These are phyloP conservation scores for Caranx melampygus DNA, from an alignment of 2,113 vertebrate species.

Conservation along the genomic window DNA sequence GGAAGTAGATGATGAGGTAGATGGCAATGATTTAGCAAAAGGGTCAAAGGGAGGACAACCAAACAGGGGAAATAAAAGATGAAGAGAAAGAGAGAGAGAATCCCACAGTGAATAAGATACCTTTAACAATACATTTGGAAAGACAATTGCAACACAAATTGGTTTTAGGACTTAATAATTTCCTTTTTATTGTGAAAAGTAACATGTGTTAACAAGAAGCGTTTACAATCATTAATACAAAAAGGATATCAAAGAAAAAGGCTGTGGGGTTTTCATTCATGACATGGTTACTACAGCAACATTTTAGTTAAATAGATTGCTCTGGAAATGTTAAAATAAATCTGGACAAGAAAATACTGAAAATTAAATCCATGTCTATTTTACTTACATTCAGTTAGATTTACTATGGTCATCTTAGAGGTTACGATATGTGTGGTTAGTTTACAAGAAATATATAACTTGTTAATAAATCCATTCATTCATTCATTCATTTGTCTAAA, in stretches of 20 bases:
- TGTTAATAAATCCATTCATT: conserved; percentile 7
- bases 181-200: conserved; percentile 76
- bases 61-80: conserved; percentile 36
- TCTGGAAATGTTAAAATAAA: conserved; percentile 15
- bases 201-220: conserved; percentile 65
- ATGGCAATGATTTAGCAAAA: conserved; percentile 22
- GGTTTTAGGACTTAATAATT: conserved; percentile 37
- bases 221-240: conserved; percentile 68
- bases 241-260: conserved; percentile 63
- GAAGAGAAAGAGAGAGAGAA: conserved; percentile 56
- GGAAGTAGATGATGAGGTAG: conserved; percentile 6
- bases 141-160: conserved; percentile 63
- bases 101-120: conserved; percentile 49
- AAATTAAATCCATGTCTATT: conserved; percentile 23
- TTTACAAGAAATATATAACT: conserved; percentile 25
- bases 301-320: conserved; percentile 43
- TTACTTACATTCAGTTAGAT: conserved; percentile 48
- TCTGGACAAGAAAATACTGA: neutral
- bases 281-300: conserved; percentile 19
- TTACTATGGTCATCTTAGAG: conserved; percentile 35
- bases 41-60: conserved; percentile 23
- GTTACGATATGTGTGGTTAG: conserved; percentile 38
- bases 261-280: conserved; percentile 45
- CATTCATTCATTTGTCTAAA: conserved; percentile 2
- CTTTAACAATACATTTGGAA: conserved; percentile 30